Evolutionary conservation across 2,888 invertebrate species (phyloP), one percentile per base, ranked within the genome.

Genomic region (Zootermopsis nevadensis): DNA sequence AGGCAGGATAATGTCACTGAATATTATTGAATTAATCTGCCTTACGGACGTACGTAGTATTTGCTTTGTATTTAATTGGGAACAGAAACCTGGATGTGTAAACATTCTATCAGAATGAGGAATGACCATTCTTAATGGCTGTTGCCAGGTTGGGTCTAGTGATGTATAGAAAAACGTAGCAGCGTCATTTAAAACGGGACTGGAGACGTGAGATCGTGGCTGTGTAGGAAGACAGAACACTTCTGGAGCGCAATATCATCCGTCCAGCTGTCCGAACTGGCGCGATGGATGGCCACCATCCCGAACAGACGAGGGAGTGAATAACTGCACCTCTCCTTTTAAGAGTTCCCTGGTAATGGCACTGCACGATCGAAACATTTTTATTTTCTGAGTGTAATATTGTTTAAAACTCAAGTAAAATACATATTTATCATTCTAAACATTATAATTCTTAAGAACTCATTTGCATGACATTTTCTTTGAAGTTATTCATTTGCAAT

Each of bases 91-190:
- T 8, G 4, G 30, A 8, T 31, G 3, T 15, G 33, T 69, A 69
- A 69, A 69, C 22, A 22, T 24, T 69, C 31, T 19, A 30, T 74
- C 74, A 74, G 2, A 74, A 3, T 38, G 38, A 74, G 38, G 8
- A 74, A 74, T 38, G 74, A 74, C 38, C 24, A 74, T 38, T 74
- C 38, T 74, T 74, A 38, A 38, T 38, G 24, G 7, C 74, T 38
- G 38, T 31, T 69, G 30, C 31, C 7, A 69, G 33, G 33, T 77
- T 48, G 77, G 53, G 27, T 35, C 35, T 66, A 66, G 79, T 48
- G 60, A 60, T 24, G 79, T 79, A 66, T 79, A 31, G 66, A 79
- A 79, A 33, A 30, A 33, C 79, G n/a, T n/a, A 79, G 30, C 35
- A 60, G 66, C 22, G 77, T 42, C 38, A 42, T 76, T 76, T 48